Conservation (phyloP, 2,888 invertebrate genomes). For the Noctua fimbriata region DNA sequence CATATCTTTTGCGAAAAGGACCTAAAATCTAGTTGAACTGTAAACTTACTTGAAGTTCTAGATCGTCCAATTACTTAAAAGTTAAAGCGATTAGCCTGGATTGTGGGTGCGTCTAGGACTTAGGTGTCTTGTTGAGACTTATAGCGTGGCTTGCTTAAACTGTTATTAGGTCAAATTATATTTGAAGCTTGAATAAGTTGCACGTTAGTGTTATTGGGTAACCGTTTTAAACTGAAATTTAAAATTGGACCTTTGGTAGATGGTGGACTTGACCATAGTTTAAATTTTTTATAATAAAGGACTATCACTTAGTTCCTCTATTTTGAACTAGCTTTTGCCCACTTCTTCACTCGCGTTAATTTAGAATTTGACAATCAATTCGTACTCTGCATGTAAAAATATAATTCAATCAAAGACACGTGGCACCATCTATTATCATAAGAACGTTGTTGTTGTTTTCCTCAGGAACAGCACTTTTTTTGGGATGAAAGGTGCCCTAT, state of each 20-base stretch:
- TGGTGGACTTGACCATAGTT: neutral
- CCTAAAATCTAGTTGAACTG: neutral
- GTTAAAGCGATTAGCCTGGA: constrained; percentile 18
- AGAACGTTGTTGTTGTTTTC: too few relatives aligned
- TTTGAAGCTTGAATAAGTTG: neutral
- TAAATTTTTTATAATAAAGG: neutral
- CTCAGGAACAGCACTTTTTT: too few relatives aligned
- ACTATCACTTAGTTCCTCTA: neutral
- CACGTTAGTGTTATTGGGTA: constrained; percentile 1
- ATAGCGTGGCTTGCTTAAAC: constrained; percentile 8
- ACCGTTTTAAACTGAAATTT: neutral
- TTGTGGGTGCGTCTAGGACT: constrained; percentile 21
- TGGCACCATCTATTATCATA: too few relatives aligned
- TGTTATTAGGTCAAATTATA: neutral
- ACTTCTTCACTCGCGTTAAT: too few relatives aligned
- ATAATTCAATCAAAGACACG: too few relatives aligned
- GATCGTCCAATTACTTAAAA: constrained; percentile 51
- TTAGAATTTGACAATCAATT: too few relatives aligned
- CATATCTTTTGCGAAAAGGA: neutral
- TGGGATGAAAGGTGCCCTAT: too few relatives aligned
- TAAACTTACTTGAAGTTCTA: constrained; percentile 12
- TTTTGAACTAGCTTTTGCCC: too few relatives aligned
- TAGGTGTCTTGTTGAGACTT: constrained; percentile 12
- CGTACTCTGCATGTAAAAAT: too few relatives aligned
- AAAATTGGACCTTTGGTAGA: neutral